These are phyloP conservation scores for Tiliacea citrago DNA, from an alignment of 2,888 invertebrate genomes.

Conservation along the genomic window DNA sequence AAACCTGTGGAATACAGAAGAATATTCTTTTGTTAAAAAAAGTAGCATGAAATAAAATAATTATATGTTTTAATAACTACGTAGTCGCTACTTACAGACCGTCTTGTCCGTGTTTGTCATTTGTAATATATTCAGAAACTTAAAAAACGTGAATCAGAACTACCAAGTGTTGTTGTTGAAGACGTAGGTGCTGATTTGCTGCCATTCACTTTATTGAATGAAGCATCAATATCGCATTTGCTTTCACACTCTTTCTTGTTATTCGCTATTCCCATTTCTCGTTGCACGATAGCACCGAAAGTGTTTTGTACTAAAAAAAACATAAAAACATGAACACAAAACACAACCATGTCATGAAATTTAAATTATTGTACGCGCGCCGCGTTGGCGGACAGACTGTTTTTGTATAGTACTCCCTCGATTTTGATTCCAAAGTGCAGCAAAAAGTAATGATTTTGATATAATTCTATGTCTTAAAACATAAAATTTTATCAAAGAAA, in stretches of 20 bases:
- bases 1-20: slow-evolving; percentile 32
- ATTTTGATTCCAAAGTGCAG: too few relatives aligned
- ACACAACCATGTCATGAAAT: neutral
- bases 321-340: neutral
- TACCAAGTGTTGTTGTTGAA: slow-evolving; percentile 68
- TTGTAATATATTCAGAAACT: slow-evolving; percentile 53
- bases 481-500: too few relatives aligned
- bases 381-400: too few relatives aligned
- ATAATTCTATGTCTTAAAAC: too few relatives aligned
- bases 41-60: neutral
- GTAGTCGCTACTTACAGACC: slow-evolving; percentile 7
- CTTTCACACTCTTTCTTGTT: slow-evolving; percentile 47
- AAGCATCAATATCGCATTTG: slow-evolving; percentile 76
- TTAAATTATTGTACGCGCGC: neutral
- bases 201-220: slow-evolving; percentile 71
- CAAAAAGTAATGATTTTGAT: too few relatives aligned
- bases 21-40: neutral
- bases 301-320: slow-evolving; percentile 80
- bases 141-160: slow-evolving; percentile 71
- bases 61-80: neutral
- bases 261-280: slow-evolving; percentile 79
- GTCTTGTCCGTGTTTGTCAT: neutral
- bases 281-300: slow-evolving; percentile 81
- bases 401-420: too few relatives aligned
- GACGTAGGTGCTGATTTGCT: slow-evolving; percentile 73